Base-by-base conservation (phyloP, 2,113 vertebrate species). In the Noctilio leporinus region DNA sequence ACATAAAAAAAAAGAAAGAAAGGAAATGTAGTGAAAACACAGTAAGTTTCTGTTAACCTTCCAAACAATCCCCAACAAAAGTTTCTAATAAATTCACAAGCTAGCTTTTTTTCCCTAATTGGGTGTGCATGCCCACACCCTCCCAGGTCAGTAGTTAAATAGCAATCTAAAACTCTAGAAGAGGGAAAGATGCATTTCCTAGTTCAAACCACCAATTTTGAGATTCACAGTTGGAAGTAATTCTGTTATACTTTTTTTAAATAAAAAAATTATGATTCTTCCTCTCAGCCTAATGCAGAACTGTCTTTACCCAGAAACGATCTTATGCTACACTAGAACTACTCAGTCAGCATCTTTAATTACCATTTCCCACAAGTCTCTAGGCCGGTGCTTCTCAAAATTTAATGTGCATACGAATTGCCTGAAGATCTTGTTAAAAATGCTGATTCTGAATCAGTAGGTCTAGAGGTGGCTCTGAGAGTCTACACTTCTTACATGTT, bases 311-410 rank as follows among this genome's bases (percentile, higher is more conserved):
- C 38, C 83, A 96, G 89, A 96, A 93, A 95, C 83, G 89, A 95
- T 84, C 92, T 86, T 86, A 92, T 0, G 0, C 64, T 69, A 64
- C 69, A 80, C 73, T 84, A 92, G 75, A 97, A 93, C 92, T 80
- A 93, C 89, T 92, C 93, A 93, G 93, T 96, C 97, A 95, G 95
- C 93, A 96, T 70, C 84, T 97, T 96, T 96, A 85, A 95, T 97
- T 83, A 93, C 82, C 83, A 75, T 89, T 96, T 92, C 88, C 93
- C 75, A 89, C 24, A 72, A 89, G 83, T n/a, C 95, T 91, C 49
- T 89, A 94, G 93, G 92, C 90, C 53, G 65, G 89, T 38, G 75
- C 83, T 94, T 91, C 91, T 97, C 83, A 53, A 95, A 89, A 89
- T 95, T 93, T 95, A 91, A 91, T 88, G 95, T 85, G 65, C 78